These are phyloP conservation scores for Maconellicoccus hirsutus DNA, from an alignment of 1,140 invertebrate genomes.

Conservation along the genomic window DNA sequence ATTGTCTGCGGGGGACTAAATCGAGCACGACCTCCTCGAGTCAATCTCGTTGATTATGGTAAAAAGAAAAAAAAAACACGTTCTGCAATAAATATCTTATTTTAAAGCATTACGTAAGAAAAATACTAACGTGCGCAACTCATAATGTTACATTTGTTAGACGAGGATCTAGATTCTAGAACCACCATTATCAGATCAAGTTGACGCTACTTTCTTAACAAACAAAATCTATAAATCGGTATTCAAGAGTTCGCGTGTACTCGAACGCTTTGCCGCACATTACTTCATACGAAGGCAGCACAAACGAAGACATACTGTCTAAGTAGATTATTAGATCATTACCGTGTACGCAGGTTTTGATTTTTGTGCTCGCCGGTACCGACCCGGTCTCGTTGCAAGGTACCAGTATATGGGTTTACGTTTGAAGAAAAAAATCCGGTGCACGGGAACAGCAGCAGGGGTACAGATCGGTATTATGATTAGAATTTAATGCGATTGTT, in stretches of 20 bases:
- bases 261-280: background rate
- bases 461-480: no score
- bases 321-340: slow-evolving; percentile 19
- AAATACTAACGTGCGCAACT: background rate
- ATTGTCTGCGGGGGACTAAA: no score
- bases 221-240: slow-evolving; percentile 9
- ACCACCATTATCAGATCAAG: slow-evolving; percentile 7
- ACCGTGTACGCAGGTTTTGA: slow-evolving; percentile 1
- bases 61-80: no score
- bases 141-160: slow-evolving; percentile 7
- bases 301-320: background rate
- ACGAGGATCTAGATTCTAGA: slow-evolving; percentile 7
- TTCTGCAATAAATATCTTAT: no score
- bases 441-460: no score
- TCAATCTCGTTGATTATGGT: no score
- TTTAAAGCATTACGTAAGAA: background rate
- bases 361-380: background rate
- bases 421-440: no score
- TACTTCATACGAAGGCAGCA: background rate
- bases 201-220: slow-evolving; percentile 8
- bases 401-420: no score
- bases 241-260: slow-evolving; percentile 3
- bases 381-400: no score
- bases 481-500: no score
- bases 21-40: no score